Conservation (phyloP, 2,797 vertebrate species). For the Loris lydekkerianus region DNA sequence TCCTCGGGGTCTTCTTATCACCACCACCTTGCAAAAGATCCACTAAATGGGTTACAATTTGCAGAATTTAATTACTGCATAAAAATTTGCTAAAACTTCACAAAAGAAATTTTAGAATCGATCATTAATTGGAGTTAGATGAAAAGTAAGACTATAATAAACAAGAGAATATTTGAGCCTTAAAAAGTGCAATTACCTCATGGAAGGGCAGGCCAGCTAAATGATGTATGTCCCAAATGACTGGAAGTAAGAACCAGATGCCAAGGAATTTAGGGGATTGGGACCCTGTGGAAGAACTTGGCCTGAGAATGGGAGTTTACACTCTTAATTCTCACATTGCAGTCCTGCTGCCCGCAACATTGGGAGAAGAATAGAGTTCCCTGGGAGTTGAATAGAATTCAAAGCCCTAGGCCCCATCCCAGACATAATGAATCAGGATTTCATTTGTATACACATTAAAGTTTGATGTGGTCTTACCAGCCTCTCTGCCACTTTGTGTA, state of each 20-base stretch:
- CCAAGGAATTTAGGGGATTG: neutral
- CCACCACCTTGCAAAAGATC: neutral
- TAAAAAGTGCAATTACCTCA: neutral
- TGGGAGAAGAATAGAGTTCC: neutral
- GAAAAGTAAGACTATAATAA: conserved; percentile 1
- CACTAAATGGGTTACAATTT: neutral
- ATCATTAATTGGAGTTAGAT: neutral
- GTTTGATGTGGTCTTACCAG: neutral
- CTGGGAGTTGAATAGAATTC: neutral
- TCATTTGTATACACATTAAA: neutral
- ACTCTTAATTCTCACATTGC: neutral
- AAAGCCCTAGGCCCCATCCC: neutral
- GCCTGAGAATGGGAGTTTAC: neutral
- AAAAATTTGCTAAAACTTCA: neutral
- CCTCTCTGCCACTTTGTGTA: neutral
- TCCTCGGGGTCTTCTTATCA: neutral
- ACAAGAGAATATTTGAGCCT: neutral
- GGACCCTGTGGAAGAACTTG: neutral
- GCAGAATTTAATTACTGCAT: neutral
- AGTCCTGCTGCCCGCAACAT: neutral
- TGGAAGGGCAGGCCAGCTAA: neutral
- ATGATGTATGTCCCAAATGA: neutral
- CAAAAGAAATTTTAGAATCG: conserved; percentile 27
- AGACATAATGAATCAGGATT: neutral
- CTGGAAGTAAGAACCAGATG: neutral